A percentile compares a stretch with the other conserved stretches of the same genome.
Evolutionary conservation across 2,888 invertebrate species (phyloP).

Genomic region (Anthophora plumipes): DNA sequence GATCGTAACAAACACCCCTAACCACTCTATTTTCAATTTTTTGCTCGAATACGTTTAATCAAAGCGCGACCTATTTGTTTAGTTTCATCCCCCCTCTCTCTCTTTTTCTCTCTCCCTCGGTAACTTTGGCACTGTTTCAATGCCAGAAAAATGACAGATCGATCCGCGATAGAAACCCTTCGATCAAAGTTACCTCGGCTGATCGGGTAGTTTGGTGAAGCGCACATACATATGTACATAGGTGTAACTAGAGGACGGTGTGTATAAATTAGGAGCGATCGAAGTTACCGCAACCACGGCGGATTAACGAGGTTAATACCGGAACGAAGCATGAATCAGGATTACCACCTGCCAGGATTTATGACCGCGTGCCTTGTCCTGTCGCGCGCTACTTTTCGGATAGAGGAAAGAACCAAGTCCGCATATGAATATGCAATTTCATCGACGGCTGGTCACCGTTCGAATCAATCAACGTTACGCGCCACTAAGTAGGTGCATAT

Average conservation of each 20-base stretch:
- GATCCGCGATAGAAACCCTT: not conserved
- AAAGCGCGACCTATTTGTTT: not conserved
- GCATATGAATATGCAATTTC: conserved; percentile 66
- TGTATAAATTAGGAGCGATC: conserved; percentile 60
- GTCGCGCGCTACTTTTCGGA: conserved; percentile 52
- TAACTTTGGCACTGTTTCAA: too few relatives aligned
- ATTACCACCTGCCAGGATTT: conserved; percentile 69
- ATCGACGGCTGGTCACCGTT: conserved; percentile 49
- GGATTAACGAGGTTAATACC: conserved; percentile 65
- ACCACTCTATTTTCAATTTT: not conserved
- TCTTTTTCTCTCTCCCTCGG: too few relatives aligned
- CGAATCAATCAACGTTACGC: conserved; percentile 24
- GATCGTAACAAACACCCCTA: conserved; percentile 33
- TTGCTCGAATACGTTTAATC: conserved; percentile 10
- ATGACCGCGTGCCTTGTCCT: conserved; percentile 33
- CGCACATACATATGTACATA: too few relatives aligned
- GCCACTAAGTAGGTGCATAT: too few relatives aligned
- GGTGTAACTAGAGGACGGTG: conserved; percentile 20
- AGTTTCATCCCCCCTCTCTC: too few relatives aligned
- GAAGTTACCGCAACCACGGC: conserved; percentile 33
- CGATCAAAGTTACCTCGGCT: not conserved
- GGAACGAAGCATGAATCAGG: conserved; percentile 71
- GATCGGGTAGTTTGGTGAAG: not conserved
- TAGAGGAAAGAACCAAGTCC: conserved; percentile 38
- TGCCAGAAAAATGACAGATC: too few relatives aligned